phyloP scores from a whole-genome alignment of 2,888 invertebrate species.

The Unio pictorum region DNA sequence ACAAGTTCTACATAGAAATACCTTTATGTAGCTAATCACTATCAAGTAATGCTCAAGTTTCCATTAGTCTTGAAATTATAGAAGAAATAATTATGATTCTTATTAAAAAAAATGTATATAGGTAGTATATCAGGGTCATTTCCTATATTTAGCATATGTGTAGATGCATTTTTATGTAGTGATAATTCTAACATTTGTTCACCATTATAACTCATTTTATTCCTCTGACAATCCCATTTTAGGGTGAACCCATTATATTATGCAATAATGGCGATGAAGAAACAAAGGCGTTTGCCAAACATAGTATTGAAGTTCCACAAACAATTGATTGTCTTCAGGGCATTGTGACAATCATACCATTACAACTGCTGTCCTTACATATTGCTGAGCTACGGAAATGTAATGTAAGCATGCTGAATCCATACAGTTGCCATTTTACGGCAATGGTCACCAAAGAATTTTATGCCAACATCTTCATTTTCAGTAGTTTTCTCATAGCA shows the following conservation, averaged over 20 bases:
- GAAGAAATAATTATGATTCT: too few species aligned
- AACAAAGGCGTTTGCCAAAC: constrained; percentile 84
- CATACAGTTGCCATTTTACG: background rate
- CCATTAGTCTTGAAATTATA: too few species aligned
- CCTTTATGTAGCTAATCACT: too few species aligned
- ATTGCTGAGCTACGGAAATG: constrained; percentile 96
- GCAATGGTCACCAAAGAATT: background rate
- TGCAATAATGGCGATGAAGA: constrained; percentile 94
- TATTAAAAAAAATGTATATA: too few species aligned
- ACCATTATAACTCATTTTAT: constrained; percentile 1
- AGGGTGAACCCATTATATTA: constrained; percentile 94
- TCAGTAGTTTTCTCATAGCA: too few species aligned
- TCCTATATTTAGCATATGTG: too few species aligned
- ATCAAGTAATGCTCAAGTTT: too few species aligned
- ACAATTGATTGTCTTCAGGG: constrained; percentile 98
- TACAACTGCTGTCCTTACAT: constrained; percentile 98
- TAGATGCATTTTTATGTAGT: too few species aligned
- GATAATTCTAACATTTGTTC: too few species aligned
- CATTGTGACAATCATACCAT: constrained; percentile 96
- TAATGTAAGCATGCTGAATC: constrained; percentile 77
- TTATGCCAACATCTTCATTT: too few species aligned
- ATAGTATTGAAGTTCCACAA: constrained; percentile 89
- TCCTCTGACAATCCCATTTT: constrained; percentile 65
- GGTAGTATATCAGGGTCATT: too few species aligned
- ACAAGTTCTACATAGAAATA: too few species aligned